These are phyloP conservation scores for Sipha flava DNA, from an alignment of 1,140 invertebrate species.

Conservation along the genomic window DNA sequence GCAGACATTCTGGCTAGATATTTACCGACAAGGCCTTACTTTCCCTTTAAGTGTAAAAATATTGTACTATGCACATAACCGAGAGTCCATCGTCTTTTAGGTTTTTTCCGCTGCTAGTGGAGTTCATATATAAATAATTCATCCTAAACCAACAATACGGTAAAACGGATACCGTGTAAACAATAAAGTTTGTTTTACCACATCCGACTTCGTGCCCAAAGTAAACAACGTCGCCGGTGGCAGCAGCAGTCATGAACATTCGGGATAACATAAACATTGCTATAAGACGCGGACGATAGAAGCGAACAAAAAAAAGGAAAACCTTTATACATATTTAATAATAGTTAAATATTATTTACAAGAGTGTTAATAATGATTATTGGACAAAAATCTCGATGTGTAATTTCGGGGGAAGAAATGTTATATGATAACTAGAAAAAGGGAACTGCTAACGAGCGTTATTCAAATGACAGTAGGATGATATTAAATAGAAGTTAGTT, in stretches of 20 bases:
- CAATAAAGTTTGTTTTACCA: slow-evolving; percentile 24
- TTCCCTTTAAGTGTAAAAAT: background rate
- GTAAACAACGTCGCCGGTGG: background rate
- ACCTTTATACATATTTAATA: background rate
- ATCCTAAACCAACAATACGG: slow-evolving; percentile 24
- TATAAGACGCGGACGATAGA: background rate
- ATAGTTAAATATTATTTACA: slow-evolving; percentile 20
- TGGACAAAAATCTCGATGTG: background rate
- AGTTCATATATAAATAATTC: slow-evolving; percentile 25
- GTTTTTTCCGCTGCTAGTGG: background rate
- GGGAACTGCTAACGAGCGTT: background rate
- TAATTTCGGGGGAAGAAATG: background rate
- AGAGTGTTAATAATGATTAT: background rate
- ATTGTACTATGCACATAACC: background rate
- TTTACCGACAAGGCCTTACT: background rate
- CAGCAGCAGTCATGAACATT: background rate
- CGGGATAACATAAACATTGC: background rate
- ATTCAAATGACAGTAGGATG: background rate
- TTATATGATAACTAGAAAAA: too few relatives aligned
- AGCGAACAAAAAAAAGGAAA: background rate
- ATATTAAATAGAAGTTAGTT: background rate
- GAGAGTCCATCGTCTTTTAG: background rate
- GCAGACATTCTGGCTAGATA: background rate
- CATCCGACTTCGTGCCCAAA: background rate
- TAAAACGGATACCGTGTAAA: slow-evolving; percentile 29